Conservation (phyloP, 2,888 invertebrate genomes). For the Tenthredo amoena region DNA sequence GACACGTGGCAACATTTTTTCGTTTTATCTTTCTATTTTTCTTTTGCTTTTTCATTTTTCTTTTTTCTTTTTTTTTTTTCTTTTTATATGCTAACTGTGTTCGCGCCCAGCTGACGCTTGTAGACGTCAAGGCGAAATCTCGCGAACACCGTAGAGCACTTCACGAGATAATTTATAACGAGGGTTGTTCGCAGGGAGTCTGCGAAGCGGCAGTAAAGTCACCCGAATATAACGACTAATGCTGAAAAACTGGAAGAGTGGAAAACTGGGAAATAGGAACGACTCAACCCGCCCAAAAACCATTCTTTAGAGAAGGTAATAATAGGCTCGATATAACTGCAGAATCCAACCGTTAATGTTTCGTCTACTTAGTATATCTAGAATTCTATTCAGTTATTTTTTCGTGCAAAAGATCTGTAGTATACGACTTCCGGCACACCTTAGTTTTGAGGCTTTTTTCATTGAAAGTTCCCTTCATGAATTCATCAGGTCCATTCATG, state of each 20-base stretch:
- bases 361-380: background rate
- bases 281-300: background rate
- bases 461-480: background rate
- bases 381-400: background rate
- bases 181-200: slow-evolving; percentile 25
- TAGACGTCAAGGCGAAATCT: slow-evolving; percentile 15
- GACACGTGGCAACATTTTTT: background rate
- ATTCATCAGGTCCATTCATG: background rate
- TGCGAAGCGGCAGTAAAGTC: slow-evolving; percentile 30
- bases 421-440: background rate
- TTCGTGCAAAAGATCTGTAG: background rate
- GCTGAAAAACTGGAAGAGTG: background rate
- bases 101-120: slow-evolving; percentile 35
- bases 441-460: background rate
- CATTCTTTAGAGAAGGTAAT: background rate
- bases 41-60: background rate
- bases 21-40: background rate
- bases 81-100: slow-evolving; percentile 5
- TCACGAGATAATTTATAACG: slow-evolving; percentile 43
- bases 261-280: slow-evolving; percentile 4
- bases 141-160: slow-evolving; percentile 38
- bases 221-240: slow-evolving; percentile 21
- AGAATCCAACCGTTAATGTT: background rate
- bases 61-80: background rate
- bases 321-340: background rate